A percentile compares a stretch with the other conserved stretches of the same genome.
Conservation (phyloP, 2,888 invertebrate species). For the Meloe dianella region DNA sequence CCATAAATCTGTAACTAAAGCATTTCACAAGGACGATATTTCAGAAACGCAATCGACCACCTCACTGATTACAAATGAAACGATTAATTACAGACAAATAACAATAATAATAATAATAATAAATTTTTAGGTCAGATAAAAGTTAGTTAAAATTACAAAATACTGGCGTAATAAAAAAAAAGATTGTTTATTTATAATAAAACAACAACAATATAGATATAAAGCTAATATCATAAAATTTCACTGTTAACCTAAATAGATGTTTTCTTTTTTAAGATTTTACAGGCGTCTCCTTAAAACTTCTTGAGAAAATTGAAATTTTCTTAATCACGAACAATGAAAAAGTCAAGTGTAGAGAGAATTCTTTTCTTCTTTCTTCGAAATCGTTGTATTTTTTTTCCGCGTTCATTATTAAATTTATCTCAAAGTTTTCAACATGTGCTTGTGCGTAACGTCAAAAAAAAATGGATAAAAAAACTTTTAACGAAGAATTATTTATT, state of each 20-base stretch:
- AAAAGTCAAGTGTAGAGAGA: neutral
- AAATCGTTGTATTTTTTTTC: too few species aligned
- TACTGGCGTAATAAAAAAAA: neutral
- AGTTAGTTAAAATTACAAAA: neutral
- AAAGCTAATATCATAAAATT: conserved; percentile 2
- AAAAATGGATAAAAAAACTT: too few species aligned
- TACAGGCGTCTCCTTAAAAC: neutral
- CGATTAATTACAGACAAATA: neutral
- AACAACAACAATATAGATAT: conserved; percentile 1
- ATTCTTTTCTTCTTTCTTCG: too few species aligned
- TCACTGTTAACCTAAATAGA: neutral
- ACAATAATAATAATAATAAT: neutral
- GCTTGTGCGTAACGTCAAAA: too few species aligned
- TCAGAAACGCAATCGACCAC: neutral
- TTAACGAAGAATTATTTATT: too few species aligned
- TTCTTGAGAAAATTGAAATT: neutral
- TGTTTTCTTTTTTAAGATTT: neutral
- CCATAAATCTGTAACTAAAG: too few species aligned
- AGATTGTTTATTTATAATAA: conserved; percentile 3
- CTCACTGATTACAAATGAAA: neutral
- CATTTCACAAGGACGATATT: too few species aligned
- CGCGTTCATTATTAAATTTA: too few species aligned
- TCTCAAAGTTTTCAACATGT: too few species aligned
- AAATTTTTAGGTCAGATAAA: conserved; percentile 1
- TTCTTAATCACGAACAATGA: neutral